Evolutionary conservation across 2,113 vertebrate species (phyloP), one percentile per base, ranked within the genome.

Genomic region (Malurus cyaneus): DNA sequence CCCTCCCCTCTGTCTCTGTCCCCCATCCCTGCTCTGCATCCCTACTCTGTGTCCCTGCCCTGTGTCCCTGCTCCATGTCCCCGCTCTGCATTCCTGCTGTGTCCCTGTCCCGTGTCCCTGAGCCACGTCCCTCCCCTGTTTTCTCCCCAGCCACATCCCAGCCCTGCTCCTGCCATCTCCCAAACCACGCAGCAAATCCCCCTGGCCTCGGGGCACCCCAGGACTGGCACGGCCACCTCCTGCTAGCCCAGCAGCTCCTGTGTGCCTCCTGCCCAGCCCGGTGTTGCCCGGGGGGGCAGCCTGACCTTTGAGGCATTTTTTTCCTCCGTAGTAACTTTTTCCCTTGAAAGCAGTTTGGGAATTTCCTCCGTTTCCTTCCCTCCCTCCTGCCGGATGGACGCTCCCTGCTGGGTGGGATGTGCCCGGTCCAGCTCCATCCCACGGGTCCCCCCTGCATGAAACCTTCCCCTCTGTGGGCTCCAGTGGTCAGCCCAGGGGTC

Each of bases 321-420:
- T 88, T 67, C 77, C 80, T 69, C 77, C 36, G 19, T 1, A 60
- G 81, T 60, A 72, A 79, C 44, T 62, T 93, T 95, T 96, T 92
- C 96, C 96, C 91, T 96, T 92, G 96, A 93, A 96, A 96, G 88
- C 65, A 1, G 53, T 76, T 81, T 39, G 92, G 92, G 91, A 91
- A 96, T 95, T 96, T 96, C 87, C 95, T 95, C 74, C 21, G 0
- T 67, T 97, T 95, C 93, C 93, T 89, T 74, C 88, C 93, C 44
- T 70, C 47, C 67, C 89, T 78, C 50, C 71, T 2, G 14, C n/a
- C 6, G 23, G 87, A 83, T 1, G 28, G 88, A 66, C 44, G 2
- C 86, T 94, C 93, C 88, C 50, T 42, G 88, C 26, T 0, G 0
- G 18, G 9, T 71, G 72, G 67, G 84, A 66, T 9, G 49, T 4